Conservation (phyloP, 2,888 invertebrate species). For the Cryptus viduatorius region DNA sequence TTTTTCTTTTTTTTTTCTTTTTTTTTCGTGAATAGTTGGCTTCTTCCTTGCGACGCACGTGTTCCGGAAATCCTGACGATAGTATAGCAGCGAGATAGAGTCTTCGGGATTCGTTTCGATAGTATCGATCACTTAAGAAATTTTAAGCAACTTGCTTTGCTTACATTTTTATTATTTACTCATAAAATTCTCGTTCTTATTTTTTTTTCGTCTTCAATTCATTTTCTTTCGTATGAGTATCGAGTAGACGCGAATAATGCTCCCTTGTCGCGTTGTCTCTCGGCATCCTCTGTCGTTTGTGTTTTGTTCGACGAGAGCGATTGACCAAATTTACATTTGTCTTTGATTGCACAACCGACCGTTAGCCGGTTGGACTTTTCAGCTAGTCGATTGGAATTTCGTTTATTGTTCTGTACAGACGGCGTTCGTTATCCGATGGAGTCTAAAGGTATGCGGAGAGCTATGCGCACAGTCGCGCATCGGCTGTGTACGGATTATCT, state of each 20-base stretch:
- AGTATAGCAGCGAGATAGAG: neutral
- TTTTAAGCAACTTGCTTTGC: neutral
- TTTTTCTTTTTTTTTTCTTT: neutral
- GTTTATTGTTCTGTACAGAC: conserved; percentile 28
- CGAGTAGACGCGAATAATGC: neutral
- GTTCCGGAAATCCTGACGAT: conserved; percentile 9
- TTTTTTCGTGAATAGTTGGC: conserved; percentile 3
- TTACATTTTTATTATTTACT: conserved; percentile 26
- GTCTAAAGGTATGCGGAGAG: neutral
- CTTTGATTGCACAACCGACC: conserved; percentile 12
- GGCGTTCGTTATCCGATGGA: neutral
- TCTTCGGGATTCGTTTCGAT: neutral
- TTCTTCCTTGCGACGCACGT: conserved; percentile 7
- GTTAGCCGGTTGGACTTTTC: conserved; percentile 8
- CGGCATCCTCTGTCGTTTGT: conserved; percentile 9
- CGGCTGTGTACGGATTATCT: conserved; percentile 1
- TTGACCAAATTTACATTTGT: conserved; percentile 49
- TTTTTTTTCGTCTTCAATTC: neutral
- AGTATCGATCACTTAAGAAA: neutral
- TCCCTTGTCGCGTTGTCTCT: neutral
- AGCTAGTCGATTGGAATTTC: conserved; percentile 49
- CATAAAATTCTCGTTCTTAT: neutral
- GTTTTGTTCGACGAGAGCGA: neutral
- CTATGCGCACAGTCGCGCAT: neutral
- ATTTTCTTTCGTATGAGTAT: neutral